These are phyloP conservation scores for Podargus strigoides DNA, from an alignment of 2,797 vertebrate species.

Conservation along the genomic window DNA sequence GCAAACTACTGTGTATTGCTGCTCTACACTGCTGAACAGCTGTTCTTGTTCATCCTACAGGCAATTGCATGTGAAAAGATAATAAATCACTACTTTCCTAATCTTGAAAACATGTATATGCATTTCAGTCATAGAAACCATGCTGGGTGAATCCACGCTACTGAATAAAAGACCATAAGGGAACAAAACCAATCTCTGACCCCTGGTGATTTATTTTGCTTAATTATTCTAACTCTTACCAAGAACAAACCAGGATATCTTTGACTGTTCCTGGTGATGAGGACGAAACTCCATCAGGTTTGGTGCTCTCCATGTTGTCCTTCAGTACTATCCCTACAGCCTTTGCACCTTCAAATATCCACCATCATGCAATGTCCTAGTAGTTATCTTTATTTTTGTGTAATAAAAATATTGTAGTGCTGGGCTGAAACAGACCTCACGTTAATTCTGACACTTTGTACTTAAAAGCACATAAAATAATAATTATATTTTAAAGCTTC, in stretches of 20 bases:
- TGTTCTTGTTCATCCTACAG: conserved; percentile 55
- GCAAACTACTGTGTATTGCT: conserved; percentile 30
- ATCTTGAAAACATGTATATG: background rate
- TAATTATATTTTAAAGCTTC: background rate
- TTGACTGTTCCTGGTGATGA: background rate
- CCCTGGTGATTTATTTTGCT: background rate
- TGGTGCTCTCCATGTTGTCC: background rate
- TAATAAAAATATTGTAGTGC: background rate
- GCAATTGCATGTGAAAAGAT: conserved; percentile 47
- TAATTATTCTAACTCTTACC: background rate
- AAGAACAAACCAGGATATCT: background rate
- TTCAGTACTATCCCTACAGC: background rate
- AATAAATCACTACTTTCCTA: conserved; percentile 51
- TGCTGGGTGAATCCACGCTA: background rate
- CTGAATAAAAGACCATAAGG: background rate
- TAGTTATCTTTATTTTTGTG: background rate
- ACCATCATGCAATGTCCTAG: background rate
- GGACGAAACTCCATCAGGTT: background rate
- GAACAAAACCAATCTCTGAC: background rate
- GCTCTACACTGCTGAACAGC: conserved; percentile 37
- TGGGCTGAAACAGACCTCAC: background rate
- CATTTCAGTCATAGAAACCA: background rate
- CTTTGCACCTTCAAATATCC: background rate
- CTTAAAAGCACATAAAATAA: background rate
- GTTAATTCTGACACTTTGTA: background rate